Evolutionary conservation across 2,888 invertebrate species (phyloP), one percentile per base, ranked within the genome.

Genomic region (Perizoma affinitatum): DNA sequence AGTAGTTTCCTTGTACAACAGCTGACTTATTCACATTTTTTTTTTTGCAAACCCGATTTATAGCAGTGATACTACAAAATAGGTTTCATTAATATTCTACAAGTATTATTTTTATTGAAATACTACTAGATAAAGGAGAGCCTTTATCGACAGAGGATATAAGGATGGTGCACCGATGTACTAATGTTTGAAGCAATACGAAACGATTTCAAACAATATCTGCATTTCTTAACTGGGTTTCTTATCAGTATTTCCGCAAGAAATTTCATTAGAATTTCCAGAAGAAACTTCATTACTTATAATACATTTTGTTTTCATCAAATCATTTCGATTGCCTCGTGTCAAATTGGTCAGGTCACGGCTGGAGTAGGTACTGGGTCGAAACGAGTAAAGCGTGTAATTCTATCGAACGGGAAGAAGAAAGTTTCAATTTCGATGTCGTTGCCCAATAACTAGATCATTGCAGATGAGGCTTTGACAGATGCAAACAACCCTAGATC

Each of bases 321-420:
- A 34, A 56, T 65, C 52, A 65, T 82, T 78, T 81, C 75, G 69
- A 74, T 70, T 56, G 67, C 58, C 73, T 76, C 75, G 73, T 76
- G 74, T 67, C 72, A 71, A 80, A 79, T 82, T 71, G 71, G 65
- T 68, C 75, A 67, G 75, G 79, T 82, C 82, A 82, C 79, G 79
- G 76, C 68, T 66, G 53, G 73, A 68, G 74, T 74, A 22, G 22
- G 22, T 22, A 79, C 78, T 83, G 79, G 68, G 78, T 81, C 79
- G 78, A 79, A 81, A 76, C 74, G 69, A 78, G 82, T 80, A 84
- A 83, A 71, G 80, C 84, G 73, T 85, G 79, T 84, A 84, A 88
- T 87, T 84, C 71, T 77, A 78, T 81, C 76, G 85, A 79, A 69
- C 73, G 71, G 75, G 66, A 70, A 75, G 78, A 85, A 78, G 83